Conservation (phyloP, 2,113 vertebrate species). For the Pimephales promelas region DNA sequence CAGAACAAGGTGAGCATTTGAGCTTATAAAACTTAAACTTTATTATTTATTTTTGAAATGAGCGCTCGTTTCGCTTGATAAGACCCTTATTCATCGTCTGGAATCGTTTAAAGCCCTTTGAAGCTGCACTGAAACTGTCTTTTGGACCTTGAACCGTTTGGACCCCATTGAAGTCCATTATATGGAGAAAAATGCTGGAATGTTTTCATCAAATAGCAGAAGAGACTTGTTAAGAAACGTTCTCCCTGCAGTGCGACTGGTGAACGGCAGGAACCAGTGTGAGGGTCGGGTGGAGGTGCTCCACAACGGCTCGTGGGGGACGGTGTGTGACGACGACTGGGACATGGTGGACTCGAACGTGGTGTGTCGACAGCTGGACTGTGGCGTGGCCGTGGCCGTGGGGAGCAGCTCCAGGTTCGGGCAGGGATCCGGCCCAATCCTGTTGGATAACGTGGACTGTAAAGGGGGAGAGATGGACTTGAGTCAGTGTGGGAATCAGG, state of each 20-base stretch:
- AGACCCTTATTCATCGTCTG: too few species aligned
- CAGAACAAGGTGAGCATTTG: too few species aligned
- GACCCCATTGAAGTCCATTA: too few species aligned
- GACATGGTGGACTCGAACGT: slow-evolving; percentile 93
- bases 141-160: too few species aligned
- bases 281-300: slow-evolving; percentile 90
- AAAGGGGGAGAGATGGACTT: slow-evolving; percentile 82
- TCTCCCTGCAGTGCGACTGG: slow-evolving; percentile 77
- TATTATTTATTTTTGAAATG: too few species aligned
- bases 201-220: too few species aligned
- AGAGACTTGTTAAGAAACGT: too few species aligned
- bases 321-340: slow-evolving; percentile 96
- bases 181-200: too few species aligned
- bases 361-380: slow-evolving; percentile 90
- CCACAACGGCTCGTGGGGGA: slow-evolving; percentile 87
- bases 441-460: slow-evolving; percentile 95
- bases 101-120: too few species aligned
- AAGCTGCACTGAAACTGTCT: too few species aligned
- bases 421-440: slow-evolving; percentile 84
- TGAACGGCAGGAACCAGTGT: slow-evolving; percentile 84
- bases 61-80: too few species aligned
- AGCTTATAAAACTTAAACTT: too few species aligned
- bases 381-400: slow-evolving; percentile 80
- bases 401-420: slow-evolving; percentile 84
- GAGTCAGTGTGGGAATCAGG: slow-evolving; percentile 85